Conservation (phyloP, 2,797 vertebrate species). For the Scolopax rusticola region DNA sequence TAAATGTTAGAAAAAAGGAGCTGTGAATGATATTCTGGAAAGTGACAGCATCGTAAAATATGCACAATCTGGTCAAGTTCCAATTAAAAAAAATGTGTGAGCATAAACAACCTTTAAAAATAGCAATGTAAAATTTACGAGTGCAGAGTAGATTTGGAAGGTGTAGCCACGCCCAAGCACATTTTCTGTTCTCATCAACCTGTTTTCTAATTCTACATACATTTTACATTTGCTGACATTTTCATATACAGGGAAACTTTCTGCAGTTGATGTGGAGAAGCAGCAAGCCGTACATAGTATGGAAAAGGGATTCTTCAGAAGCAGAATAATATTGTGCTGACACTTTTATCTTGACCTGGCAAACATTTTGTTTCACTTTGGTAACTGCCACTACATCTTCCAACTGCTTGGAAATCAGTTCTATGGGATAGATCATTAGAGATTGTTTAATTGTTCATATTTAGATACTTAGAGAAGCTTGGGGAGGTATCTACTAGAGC, state of each 20-base stretch:
- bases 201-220: slow-evolving; percentile 22
- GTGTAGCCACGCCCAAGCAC: background rate
- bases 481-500: background rate
- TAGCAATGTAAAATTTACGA: slow-evolving; percentile 49
- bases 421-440: background rate
- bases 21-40: slow-evolving; percentile 65
- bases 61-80: slow-evolving; percentile 76
- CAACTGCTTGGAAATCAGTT: background rate
- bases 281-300: rapidly evolving
- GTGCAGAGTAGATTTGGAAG: slow-evolving; percentile 12
- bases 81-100: slow-evolving; percentile 68
- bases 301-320: background rate
- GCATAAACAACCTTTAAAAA: slow-evolving; percentile 76
- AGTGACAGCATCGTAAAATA: slow-evolving; percentile 75
- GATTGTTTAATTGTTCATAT: background rate
- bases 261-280: background rate
- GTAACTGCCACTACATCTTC: background rate
- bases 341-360: background rate
- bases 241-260: background rate
- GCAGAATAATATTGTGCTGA: background rate
- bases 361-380: background rate
- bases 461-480: background rate
- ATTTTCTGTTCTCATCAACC: slow-evolving; percentile 38
- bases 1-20: slow-evolving; percentile 63
- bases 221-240: slow-evolving; percentile 27